Base-by-base conservation (phyloP, 23 tunicate genomes). In the Styela clava region DNA sequence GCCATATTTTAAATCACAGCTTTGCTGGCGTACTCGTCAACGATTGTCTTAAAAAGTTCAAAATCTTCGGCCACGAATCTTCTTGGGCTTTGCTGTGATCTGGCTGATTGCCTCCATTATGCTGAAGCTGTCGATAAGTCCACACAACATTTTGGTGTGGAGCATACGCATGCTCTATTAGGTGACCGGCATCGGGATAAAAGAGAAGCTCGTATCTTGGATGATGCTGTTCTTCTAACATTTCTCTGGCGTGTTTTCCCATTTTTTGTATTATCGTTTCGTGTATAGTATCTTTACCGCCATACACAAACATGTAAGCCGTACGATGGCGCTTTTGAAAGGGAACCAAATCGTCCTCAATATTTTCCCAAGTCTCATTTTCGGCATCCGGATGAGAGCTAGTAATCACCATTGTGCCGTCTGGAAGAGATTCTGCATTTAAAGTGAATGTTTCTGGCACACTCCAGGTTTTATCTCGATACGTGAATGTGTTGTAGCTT, bases 41-140 rank as follows among this genome's bases (percentile, higher is more conserved):
- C 56, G 56, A 44, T 44, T 44, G 56, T 44, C 56, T 44, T 44
- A 88, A 72, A 29, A 83, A 83, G 27, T 74, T 23, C 72, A 83
- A 28, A 16, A 69, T 74, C 32, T 73, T 73, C 2, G 64, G 86
- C 86, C 86, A 83, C 2, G 76, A 73, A 62, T 83, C 69, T 5
- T 83, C 78, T 51, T 83, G 86, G 24, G 86, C 86, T 33, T 62
- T 73, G 62, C 79, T 72, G 78, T 83, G 86, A 7, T 27, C 62
- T 1, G 44, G 36, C 56, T 29, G 33, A 2, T 28, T 32, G 3
- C 86, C 86, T 31, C 86, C 86, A 20, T 69, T 63, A 19, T 26
- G 32, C 25, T 35, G 51, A 1, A 9, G 24, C 25, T 64, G 27
- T 1, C 51, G 32, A 23, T 72, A 73, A 2, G 86, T 73, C 51